These are phyloP conservation scores for Eptatretus burgeri DNA, from an alignment of 2,113 vertebrate species.

Conservation along the genomic window DNA sequence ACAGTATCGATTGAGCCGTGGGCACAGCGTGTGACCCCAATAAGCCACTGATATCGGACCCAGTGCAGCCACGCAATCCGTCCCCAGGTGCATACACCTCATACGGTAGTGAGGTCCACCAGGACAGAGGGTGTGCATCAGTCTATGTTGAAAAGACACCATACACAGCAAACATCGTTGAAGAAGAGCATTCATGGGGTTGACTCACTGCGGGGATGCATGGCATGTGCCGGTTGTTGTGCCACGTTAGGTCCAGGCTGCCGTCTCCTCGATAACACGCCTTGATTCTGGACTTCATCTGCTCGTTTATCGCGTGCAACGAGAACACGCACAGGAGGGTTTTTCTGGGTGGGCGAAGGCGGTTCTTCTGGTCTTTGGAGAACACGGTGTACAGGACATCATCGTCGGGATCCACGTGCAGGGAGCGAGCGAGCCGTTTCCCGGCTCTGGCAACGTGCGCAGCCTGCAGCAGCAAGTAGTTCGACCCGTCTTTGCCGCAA, in stretches of 20 bases:
- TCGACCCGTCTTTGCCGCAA: slow-evolving; percentile 52
- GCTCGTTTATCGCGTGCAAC: slow-evolving; percentile 63
- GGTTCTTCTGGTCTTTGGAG: slow-evolving; percentile 86
- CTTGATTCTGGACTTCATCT: slow-evolving; percentile 74
- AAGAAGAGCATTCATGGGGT: neutral
- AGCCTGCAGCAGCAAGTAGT: slow-evolving; percentile 70
- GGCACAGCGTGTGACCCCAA: too few relatives aligned
- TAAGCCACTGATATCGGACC: too few relatives aligned
- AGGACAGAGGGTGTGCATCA: too few relatives aligned
- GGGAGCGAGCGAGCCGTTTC: slow-evolving; percentile 38
- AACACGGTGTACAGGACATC: slow-evolving; percentile 74
- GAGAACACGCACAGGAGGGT: slow-evolving; percentile 80
- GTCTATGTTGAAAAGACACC: too few relatives aligned
- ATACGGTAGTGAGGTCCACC: too few relatives aligned
- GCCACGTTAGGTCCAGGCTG: slow-evolving; percentile 80
- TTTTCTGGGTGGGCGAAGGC: slow-evolving; percentile 63
- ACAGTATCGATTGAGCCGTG: too few relatives aligned
- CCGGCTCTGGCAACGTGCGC: slow-evolving; percentile 78
- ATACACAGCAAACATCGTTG: too few relatives aligned
- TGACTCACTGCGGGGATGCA: slow-evolving; percentile 88
- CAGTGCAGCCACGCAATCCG: too few relatives aligned
- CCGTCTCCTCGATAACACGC: slow-evolving; percentile 94
- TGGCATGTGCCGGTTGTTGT: slow-evolving; percentile 86
- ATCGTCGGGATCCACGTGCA: slow-evolving; percentile 39
- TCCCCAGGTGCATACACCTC: too few relatives aligned